Evolutionary conservation across 2,888 invertebrate genomes (phyloP), one percentile per base, ranked within the genome.

Genomic region (Pedicia rivosa): DNA sequence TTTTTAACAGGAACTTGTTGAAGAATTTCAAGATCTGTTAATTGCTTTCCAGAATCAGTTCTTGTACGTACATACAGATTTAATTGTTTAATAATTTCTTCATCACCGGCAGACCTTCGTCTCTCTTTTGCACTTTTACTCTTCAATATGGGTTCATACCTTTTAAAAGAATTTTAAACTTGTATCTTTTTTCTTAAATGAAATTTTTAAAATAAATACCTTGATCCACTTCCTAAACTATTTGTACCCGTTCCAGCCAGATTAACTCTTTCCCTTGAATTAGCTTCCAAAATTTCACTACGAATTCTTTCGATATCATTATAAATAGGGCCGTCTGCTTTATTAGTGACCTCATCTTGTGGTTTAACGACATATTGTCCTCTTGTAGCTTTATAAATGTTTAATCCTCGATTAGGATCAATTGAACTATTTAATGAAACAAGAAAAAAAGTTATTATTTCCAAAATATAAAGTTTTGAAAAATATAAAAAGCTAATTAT

Each of bases 1-100:
- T 82, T 82, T 53, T 80, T 68, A 35, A 82, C 82, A 44, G 81
- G 80, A 52, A 90, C 84, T 66, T 88, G 86, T 59, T 90, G 87
- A 43, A 94, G 66, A 47, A 94, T 94, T 71, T 94, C 88, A 66
- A 83, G 74, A 64, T 92, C 91, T 7, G 84, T 78, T 39, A 92
- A 69, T 47, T 77, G 78, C 54, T 86, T 80, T 4, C 88, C 88
- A 30, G 88, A 87, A 52, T 81, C 81, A 33, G 88, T 83, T 48
- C 87, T 70, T 26, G 83, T 83, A 46, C 84, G 68, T 17, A 84
- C 78, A 50, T 73, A 75, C 60, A 81, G 71, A 49, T 74, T 74
- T 48, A 74, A 58, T 50, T 74, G 75, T 48, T 73, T 73, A 4
- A 78, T 60, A 49, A 73, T 67, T 49, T 77, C 76, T 53, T 83